phyloP scores from a whole-genome alignment of 2,113 vertebrate genomes.

The Charadrius vociferus region DNA sequence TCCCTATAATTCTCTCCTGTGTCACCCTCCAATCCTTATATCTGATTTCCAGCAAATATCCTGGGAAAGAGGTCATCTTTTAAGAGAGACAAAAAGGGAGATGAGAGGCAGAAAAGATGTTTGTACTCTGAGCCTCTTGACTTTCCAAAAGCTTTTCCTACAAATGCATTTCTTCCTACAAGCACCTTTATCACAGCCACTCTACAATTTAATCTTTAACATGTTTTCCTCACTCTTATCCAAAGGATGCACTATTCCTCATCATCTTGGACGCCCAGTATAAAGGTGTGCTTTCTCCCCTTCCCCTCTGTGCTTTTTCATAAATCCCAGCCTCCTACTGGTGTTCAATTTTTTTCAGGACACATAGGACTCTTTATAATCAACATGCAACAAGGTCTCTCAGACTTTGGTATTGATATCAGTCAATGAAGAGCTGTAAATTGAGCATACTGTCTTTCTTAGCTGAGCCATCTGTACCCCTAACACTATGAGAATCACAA shows the following conservation, averaged over 20 bases:
- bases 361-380: neutral
- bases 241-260: neutral
- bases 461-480: neutral
- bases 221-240: neutral
- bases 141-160: neutral
- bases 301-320: neutral
- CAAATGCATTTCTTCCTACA: neutral
- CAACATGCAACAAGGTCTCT: neutral
- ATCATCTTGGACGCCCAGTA: neutral
- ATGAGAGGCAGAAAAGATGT: neutral
- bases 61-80: neutral
- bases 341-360: neutral
- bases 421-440: neutral
- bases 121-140: neutral
- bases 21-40: neutral
- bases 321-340: neutral
- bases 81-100: neutral
- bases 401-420: neutral
- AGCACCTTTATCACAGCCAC: neutral
- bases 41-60: neutral
- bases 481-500: neutral
- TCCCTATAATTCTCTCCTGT: neutral
- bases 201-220: neutral
- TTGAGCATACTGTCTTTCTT: neutral
- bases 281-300: neutral